phyloP scores from a whole-genome alignment of 2,113 vertebrate genomes.

The Mobula birostris region DNA sequence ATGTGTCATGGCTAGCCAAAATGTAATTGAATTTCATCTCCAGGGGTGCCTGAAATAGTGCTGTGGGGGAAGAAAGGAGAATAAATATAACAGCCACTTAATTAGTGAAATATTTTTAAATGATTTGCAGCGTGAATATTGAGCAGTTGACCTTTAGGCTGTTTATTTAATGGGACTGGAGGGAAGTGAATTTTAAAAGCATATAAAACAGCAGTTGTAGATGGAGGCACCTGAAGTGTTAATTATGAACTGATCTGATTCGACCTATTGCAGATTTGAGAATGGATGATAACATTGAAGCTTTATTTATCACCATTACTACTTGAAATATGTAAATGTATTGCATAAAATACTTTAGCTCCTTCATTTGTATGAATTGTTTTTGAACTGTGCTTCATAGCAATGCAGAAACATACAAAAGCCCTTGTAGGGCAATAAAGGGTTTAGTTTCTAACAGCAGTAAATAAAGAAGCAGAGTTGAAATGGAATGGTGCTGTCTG shows the following conservation, averaged over 20 bases:
- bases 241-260: background rate
- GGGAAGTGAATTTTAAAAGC: background rate
- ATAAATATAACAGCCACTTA: slow-evolving; percentile 8
- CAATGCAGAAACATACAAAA: background rate
- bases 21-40: slow-evolving; percentile 10
- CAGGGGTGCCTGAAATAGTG: background rate
- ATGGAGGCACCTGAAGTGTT: background rate
- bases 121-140: background rate
- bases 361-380: background rate
- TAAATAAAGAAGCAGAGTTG: background rate
- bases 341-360: slow-evolving; percentile 3
- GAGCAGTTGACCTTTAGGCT: background rate
- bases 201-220: background rate
- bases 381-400: background rate
- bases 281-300: background rate
- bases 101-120: background rate
- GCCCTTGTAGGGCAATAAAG: background rate
- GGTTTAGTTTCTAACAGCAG: background rate
- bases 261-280: background rate
- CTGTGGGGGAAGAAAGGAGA: background rate
- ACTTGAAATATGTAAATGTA: background rate
- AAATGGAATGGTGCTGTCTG: background rate
- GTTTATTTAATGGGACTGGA: background rate
- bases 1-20: background rate
- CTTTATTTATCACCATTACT: background rate